phyloP scores from a whole-genome alignment of 2,888 invertebrate species.

The Chromoteleia sp. region DNA sequence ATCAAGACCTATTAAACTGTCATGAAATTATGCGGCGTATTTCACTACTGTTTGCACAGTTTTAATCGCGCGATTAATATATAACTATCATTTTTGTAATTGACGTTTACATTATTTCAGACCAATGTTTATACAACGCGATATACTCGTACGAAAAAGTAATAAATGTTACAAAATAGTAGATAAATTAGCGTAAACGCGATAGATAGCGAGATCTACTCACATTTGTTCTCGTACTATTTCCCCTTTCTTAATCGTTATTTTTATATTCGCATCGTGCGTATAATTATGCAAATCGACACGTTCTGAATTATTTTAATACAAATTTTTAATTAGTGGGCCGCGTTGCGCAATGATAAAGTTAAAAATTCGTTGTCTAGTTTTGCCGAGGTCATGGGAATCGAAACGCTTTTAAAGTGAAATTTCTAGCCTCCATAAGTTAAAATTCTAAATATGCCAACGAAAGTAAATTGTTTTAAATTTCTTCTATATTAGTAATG shows the following conservation, averaged over 20 bases:
- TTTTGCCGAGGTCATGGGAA: conserved; percentile 31
- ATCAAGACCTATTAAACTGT: neutral
- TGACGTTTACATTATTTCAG: neutral
- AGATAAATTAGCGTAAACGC: neutral
- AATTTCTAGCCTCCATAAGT: too few relatives aligned
- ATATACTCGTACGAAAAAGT: neutral
- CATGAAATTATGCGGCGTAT: neutral
- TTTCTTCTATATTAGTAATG: too few relatives aligned
- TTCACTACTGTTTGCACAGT: conserved; percentile 1
- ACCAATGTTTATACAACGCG: neutral
- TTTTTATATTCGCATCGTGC: conserved; percentile 8
- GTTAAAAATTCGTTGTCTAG: conserved; percentile 4
- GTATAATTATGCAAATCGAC: conserved; percentile 35
- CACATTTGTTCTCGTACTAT: neutral
- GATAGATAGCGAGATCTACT: neutral
- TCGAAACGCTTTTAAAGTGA: neutral
- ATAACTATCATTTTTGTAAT: conserved; percentile 19
- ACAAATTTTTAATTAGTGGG: conserved; percentile 20
- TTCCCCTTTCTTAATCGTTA: conserved; percentile 3
- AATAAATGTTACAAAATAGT: conserved; percentile 6
- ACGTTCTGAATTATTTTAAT: conserved; percentile 25
- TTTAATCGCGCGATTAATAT: conserved; percentile 14
- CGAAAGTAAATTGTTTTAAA: too few relatives aligned
- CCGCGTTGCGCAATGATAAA: neutral
- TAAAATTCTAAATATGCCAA: too few relatives aligned